Base-by-base conservation (phyloP, 2,888 invertebrate species). In the Agapetus fuscipes region DNA sequence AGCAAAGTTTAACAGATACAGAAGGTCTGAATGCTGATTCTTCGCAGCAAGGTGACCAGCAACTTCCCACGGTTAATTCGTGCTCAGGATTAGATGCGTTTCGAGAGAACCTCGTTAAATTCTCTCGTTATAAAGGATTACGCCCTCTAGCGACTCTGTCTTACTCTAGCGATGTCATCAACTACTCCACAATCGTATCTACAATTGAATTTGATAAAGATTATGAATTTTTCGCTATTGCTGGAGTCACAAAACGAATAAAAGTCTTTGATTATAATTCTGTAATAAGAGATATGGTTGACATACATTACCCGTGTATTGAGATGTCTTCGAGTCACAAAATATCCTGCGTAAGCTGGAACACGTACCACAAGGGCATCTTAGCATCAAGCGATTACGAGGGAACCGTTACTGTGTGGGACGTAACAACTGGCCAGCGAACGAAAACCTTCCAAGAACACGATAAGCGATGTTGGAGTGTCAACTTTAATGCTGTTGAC, bases 191-290 rank as follows among this genome's bases (percentile, higher is more conserved):
- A 3, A 87, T 88, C 48, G 87, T 87, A 3, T 86, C 86, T 15
- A 91, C 91, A 52, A 93, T 95, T 51, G 94, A 94, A 62, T 95
- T 95, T 65, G 94, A 95, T 59, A 88, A 91, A 61, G 94, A 95
- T 62, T 85, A 88, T 58, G 93, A 95, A 65, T 86, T 83, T 61
- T 93, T 95, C 64, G 94, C 94, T 0, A 91, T 95, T 51, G 94
- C 94, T 20, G 94, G 95, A 3, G 93, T 95, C 9, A 93, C 93
- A 1, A 91, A 90, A 59, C 78, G 89, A 45, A 94, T 95, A 41
- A 94, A 94, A 69, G 83, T 90, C 35, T 94, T 87, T 63, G 91
- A 94, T 59, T 94, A 88, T 62, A 78, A 80, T 28, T 76, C 81
- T 17, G 89, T 93, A 26, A 78, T 91, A 30, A 73, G 83, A 31